These are phyloP conservation scores for Volucella inanis DNA, from an alignment of 2,888 invertebrate species.

Conservation along the genomic window DNA sequence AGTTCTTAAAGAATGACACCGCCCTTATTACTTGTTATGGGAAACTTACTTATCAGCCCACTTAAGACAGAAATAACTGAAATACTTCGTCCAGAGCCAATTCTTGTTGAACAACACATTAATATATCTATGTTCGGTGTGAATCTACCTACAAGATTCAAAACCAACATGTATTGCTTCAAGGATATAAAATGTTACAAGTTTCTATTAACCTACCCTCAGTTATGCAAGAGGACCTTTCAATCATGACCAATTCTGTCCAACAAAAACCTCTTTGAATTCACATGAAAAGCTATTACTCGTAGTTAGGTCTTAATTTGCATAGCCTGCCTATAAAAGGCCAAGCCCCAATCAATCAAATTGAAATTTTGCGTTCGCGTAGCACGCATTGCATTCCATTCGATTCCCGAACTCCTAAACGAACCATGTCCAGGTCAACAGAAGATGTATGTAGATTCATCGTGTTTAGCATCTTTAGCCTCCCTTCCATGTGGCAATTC, in stretches of 20 bases:
- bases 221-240: too few relatives aligned
- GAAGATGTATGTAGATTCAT: slow-evolving; percentile 11
- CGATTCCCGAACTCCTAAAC: neutral
- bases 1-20: too few relatives aligned
- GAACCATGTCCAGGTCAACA: slow-evolving; percentile 23
- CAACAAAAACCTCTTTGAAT: neutral
- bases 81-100: too few relatives aligned
- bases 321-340: slow-evolving; percentile 35
- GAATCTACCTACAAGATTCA: too few relatives aligned
- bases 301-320: slow-evolving; percentile 1
- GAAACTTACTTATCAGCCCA: too few relatives aligned
- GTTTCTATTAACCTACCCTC: too few relatives aligned
- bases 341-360: slow-evolving; percentile 60
- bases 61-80: too few relatives aligned
- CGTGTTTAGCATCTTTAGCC: slow-evolving; percentile 8
- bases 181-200: too few relatives aligned
- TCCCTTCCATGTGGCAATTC: slow-evolving; percentile 46
- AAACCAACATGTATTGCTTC: too few relatives aligned
- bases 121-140: too few relatives aligned
- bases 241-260: neutral
- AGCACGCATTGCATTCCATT: slow-evolving; percentile 51
- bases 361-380: slow-evolving; percentile 46
- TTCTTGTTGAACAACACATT: too few relatives aligned
- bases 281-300: neutral
- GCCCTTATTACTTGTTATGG: too few relatives aligned